Evolutionary conservation across 2,888 invertebrate genomes (phyloP), one percentile per base, ranked within the genome.

Genomic region (Xanthostigma xanthostigma): DNA sequence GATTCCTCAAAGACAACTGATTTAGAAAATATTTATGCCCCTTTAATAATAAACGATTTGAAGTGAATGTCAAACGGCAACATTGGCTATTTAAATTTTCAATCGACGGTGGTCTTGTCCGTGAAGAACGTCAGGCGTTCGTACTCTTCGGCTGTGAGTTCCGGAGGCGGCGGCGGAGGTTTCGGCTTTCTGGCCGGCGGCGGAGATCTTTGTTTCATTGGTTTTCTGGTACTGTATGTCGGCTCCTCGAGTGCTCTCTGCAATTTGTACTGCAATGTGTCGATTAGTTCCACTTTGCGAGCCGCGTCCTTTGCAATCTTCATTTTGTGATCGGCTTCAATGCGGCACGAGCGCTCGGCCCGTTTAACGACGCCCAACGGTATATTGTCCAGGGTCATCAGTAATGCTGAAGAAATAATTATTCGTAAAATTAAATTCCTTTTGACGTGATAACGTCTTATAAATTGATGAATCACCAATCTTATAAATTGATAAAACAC

Each of bases 301-400:
- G 74, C 70, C 3, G 81, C 81, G 17, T 68, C 63, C 48, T 72
- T 68, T 1, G 78, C 78, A 49, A 67, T 68, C 51, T 64, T 70
- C 60, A 72, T 68, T 48, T 70, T 69, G 46, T 59, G 64, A 38
- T 68, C 65, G 57, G 78, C 76, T 46, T 69, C 68, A 11, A 64
- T 61, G 51, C 75, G 70, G 49, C 69, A 74, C 49, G 72, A 70
- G 42, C 61, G 65, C 57, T 79, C 70, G 41, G 76, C 73, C 48
- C 56, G 55, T 44, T 68, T 66, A 2, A 81, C 75, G 51, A 72
- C 65, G 8, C 71, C 68, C 50, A 67, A 67, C 2, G 76, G 73
- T 52, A 79, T 58, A 48, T 64, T 65, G 55, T 82, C 82, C 52
- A 82, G 62, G 49, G 67, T 62, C 47, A 72, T 62, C 41, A 71